Evolutionary conservation across 2,888 invertebrate species (phyloP), one percentile per base, ranked within the genome.

Genomic region (Gymnoscelis rufifasciata): DNA sequence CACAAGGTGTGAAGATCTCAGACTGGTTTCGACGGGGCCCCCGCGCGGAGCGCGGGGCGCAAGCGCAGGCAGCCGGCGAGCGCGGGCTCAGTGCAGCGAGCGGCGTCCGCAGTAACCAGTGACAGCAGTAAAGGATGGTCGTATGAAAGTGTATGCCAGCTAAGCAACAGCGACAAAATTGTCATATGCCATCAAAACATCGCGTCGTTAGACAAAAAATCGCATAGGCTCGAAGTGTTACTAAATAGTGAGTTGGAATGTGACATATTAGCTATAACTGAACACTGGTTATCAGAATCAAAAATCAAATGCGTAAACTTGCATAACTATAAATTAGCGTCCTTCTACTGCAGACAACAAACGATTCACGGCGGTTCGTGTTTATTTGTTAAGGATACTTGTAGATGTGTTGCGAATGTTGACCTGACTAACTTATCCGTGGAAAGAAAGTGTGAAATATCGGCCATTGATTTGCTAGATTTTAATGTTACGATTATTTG

Each of bases 1-100:
- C 50, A 28, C 38, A 19, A 2, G 40, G 49, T 19, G 19, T 45
- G 3, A 42, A 42, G 13, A 4, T 46, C 1, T 38, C 43, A 7
- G 39, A 50, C 26, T 50, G 50, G 46, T 50, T 46, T 51, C 50
- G 26, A 11, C 26, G 15, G 8, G 13, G n/a, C n/a, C n/a, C n/a
- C n/a, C n/a, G n/a, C n/a, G n/a, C n/a, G n/a, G n/a, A n/a, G n/a
- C n/a, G n/a, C n/a, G n/a, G n/a, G n/a, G 27, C 7, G 42, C 51
- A 43, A 43, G 46, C 37, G 7, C 7, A 13, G 44, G 44, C 44
- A n/a, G n/a, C n/a, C 44, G 49, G 44, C 15, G 41, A 3, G 24
- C 41, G 10, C 31, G 31, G 28, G 37, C 26, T n/a, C 41, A 11
- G 26, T 19, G 15, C 23, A 26, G 3, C 7, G 19, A 4, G 11